Percentiles rank a stretch among this genome's conserved stretches.
Conservation (phyloP, 1,140 invertebrate species). For the Drusus annulatus region DNA sequence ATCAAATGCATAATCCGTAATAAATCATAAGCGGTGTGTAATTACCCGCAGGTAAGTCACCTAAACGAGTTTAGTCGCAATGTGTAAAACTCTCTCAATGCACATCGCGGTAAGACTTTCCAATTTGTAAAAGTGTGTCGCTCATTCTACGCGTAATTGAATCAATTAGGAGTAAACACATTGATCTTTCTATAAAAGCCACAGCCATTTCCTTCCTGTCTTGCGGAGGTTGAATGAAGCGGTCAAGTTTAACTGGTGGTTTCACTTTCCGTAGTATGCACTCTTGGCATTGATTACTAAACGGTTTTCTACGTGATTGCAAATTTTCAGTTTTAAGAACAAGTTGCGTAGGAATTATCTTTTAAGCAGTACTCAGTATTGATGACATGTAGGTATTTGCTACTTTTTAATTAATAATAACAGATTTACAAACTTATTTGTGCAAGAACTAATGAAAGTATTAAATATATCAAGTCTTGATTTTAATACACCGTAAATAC, state of each 20-base stretch:
- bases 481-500: too few relatives aligned
- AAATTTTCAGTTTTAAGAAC: too few relatives aligned
- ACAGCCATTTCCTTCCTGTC: background rate
- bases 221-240: background rate
- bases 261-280: slow-evolving; percentile 19
- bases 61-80: too few relatives aligned
- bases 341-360: too few relatives aligned
- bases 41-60: background rate
- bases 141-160: background rate
- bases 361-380: too few relatives aligned
- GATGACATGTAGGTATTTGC: too few relatives aligned
- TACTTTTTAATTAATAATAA: too few relatives aligned
- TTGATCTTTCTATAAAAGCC: background rate
- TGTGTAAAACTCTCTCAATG: too few relatives aligned
- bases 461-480: too few relatives aligned
- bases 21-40: background rate
- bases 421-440: too few relatives aligned
- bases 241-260: slow-evolving; percentile 4
- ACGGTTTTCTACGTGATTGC: too few relatives aligned
- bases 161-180: background rate
- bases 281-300: background rate
- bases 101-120: background rate
- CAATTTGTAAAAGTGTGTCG: background rate
- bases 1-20: background rate
- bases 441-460: too few relatives aligned